Evolutionary conservation across 2,113 vertebrate genomes (phyloP).

Genomic region (Origma solitaria): DNA sequence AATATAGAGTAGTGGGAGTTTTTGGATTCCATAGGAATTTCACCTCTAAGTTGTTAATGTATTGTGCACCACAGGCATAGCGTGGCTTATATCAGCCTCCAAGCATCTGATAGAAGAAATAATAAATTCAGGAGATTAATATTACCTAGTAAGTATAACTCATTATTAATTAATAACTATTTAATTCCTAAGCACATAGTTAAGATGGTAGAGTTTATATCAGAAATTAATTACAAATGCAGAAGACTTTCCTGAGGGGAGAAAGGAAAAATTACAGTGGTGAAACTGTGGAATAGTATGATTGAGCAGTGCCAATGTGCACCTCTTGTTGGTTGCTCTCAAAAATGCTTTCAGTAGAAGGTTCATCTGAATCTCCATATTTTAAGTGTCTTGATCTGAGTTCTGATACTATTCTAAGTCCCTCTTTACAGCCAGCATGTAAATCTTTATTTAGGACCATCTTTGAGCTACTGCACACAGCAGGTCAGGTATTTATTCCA

Average conservation of each 20-base stretch:
- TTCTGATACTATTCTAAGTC: background rate
- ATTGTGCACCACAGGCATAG: background rate
- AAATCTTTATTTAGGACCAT: conserved; percentile 28
- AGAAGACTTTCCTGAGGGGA: background rate
- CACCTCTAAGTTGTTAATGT: background rate
- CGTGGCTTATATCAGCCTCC: background rate
- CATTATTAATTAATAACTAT: background rate
- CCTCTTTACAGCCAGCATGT: background rate
- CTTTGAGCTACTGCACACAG: background rate
- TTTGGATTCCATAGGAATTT: background rate
- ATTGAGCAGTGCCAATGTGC: background rate
- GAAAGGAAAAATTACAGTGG: background rate
- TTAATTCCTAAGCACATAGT: background rate
- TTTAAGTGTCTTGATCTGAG: background rate
- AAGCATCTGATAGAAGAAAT: background rate
- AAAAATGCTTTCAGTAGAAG: background rate
- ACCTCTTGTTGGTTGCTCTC: background rate
- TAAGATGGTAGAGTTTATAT: background rate
- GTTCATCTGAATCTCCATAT: background rate
- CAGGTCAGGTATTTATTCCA: conserved; percentile 15
- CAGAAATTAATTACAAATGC: background rate
- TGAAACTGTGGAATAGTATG: background rate
- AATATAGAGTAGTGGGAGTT: background rate
- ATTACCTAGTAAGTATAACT: background rate
- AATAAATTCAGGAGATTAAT: background rate